Conservation (phyloP, 1,140 invertebrate species). For the Pomacea maculata region DNA sequence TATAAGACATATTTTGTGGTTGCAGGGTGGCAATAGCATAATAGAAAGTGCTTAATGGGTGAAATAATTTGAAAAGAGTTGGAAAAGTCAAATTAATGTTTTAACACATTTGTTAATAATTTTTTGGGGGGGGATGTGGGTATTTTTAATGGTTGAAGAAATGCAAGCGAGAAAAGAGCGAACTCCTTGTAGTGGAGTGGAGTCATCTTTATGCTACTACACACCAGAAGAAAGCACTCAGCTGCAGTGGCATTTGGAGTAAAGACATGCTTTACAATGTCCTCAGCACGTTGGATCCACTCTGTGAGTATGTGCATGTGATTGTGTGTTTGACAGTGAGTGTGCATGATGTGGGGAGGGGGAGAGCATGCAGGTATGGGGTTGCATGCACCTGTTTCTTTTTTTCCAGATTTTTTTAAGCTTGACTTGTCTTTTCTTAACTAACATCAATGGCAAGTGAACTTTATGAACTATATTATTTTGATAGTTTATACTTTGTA, state of each 20-base stretch:
- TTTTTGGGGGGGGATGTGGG: background rate
- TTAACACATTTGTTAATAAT: too few relatives aligned
- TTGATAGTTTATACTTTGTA: too few relatives aligned
- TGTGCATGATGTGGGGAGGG: background rate
- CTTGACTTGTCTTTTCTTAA: too few relatives aligned
- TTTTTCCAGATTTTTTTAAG: too few relatives aligned
- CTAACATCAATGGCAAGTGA: too few relatives aligned
- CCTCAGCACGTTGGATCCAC: slow-evolving; percentile 46
- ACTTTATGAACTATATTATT: too few relatives aligned
- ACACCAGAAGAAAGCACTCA: slow-evolving; percentile 48
- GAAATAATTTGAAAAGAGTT: background rate
- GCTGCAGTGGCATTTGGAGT: slow-evolving; percentile 30
- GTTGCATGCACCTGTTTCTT: too few relatives aligned
- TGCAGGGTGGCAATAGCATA: background rate
- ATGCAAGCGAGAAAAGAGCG: slow-evolving; percentile 39
- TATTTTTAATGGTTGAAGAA: slow-evolving; percentile 32
- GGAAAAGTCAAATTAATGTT: background rate
- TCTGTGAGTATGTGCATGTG: slow-evolving; percentile 39
- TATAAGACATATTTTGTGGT: too few relatives aligned
- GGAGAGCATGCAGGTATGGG: too few relatives aligned
- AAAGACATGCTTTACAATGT: slow-evolving; percentile 48
- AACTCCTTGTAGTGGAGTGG: slow-evolving; percentile 46
- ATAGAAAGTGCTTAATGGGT: background rate
- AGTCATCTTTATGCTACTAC: slow-evolving; percentile 56
- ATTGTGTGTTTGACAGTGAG: slow-evolving; percentile 12